Percentiles rank a stretch among this genome's conserved stretches.
phyloP scores from a whole-genome alignment of 2,113 vertebrate species.

The Myocastor coypus region DNA sequence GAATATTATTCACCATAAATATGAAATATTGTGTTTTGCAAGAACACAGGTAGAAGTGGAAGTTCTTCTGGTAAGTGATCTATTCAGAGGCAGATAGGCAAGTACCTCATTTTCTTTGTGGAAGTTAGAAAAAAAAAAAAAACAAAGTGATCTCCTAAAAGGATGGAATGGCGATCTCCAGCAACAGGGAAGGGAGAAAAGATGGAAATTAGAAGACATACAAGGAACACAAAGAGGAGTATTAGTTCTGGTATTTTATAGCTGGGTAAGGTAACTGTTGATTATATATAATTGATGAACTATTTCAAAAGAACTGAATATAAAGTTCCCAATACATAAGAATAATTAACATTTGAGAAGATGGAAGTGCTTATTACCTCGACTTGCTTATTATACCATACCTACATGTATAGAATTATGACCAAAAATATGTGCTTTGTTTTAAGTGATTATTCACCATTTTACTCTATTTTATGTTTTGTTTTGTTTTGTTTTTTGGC shows the following conservation, averaged over 20 bases:
- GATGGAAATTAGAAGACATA: neutral
- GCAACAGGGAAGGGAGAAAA: neutral
- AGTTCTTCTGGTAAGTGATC: neutral
- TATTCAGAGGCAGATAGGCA: neutral
- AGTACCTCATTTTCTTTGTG: neutral
- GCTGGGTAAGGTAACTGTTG: neutral
- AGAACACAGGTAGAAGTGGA: neutral
- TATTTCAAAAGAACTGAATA: neutral
- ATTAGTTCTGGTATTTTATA: neutral
- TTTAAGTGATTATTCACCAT: neutral
- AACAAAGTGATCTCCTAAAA: neutral
- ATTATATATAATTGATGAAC: neutral
- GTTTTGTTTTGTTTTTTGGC: no score
- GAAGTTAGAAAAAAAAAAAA: neutral
- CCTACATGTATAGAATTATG: neutral
- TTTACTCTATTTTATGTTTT: neutral
- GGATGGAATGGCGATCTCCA: neutral
- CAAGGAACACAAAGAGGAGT: neutral
- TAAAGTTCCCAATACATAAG: neutral
- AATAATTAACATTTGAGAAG: neutral
- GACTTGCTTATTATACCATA: neutral
- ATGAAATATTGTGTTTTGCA: neutral
- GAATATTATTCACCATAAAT: neutral
- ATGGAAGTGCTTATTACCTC: neutral
- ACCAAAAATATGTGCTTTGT: constrained; percentile 19